phyloP scores from a whole-genome alignment of 2,888 invertebrate genomes.

The Acronicta aceris region DNA sequence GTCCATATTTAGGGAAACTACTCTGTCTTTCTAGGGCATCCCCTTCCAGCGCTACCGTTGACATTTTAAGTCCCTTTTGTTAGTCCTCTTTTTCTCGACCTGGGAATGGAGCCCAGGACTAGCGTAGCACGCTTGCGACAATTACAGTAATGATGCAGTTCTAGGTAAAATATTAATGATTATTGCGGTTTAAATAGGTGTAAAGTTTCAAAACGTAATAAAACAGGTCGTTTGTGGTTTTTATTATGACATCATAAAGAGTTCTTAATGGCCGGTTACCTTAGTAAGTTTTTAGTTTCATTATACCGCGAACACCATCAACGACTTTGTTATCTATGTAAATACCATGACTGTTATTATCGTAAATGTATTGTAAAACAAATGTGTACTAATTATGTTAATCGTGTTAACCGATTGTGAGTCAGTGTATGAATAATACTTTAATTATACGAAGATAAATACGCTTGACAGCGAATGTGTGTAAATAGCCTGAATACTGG shows the following conservation, averaged over 20 bases:
- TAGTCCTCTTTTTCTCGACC: no score
- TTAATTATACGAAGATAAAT: conserved; percentile 26
- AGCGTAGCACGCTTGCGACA: no score
- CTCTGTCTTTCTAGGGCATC: no score
- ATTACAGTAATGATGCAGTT: neutral
- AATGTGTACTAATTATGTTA: conserved; percentile 16
- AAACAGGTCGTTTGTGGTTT: conserved; percentile 29
- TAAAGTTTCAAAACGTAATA: conserved; percentile 24
- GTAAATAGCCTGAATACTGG: conserved; percentile 10
- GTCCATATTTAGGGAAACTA: no score
- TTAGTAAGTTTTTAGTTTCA: conserved; percentile 8
- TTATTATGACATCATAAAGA: conserved; percentile 22
- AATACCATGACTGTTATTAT: neutral
- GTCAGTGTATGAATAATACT: conserved; percentile 12
- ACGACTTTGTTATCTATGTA: neutral
- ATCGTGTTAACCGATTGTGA: conserved; percentile 1
- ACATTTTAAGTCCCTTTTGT: no score
- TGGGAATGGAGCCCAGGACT: no score
- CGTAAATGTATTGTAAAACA: neutral
- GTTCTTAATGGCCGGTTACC: conserved; percentile 12
- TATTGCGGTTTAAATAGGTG: neutral
- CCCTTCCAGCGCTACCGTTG: no score
- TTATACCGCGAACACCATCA: neutral
- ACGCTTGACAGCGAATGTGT: conserved; percentile 2
- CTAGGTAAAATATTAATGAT: neutral